A percentile compares a stretch with the other conserved stretches of the same genome.
Evolutionary conservation across 2,113 vertebrate species (phyloP).

Genomic region (Azemiops feae): DNA sequence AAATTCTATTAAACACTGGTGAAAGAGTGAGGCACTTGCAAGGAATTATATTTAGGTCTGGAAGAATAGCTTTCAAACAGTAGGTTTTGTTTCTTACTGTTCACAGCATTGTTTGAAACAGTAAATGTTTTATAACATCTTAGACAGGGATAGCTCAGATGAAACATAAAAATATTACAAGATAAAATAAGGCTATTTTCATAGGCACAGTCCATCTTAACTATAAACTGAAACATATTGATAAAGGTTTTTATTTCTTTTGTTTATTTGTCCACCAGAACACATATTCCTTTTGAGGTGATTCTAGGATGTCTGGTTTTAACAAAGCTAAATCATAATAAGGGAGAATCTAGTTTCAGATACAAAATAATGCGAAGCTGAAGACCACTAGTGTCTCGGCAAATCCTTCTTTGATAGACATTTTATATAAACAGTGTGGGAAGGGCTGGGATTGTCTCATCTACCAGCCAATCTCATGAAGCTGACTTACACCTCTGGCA

Average conservation of each 20-base stretch:
- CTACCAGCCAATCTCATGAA: not conserved
- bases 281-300: not conserved
- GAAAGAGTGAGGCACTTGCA: not conserved
- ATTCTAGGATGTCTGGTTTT: not conserved
- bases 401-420: not conserved
- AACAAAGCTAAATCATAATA: not conserved
- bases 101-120: not conserved
- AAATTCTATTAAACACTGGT: not conserved
- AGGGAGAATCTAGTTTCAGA: not conserved
- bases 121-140: not conserved
- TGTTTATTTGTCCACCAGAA: not conserved
- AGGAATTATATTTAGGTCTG: not conserved
- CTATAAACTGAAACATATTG: not conserved
- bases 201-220: too few species aligned
- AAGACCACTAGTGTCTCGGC: not conserved
- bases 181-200: not conserved
- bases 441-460: not conserved
- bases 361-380: not conserved
- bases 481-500: not conserved
- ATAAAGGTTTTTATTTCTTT: not conserved
- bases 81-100: not conserved
- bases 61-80: not conserved
- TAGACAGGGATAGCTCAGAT: not conserved
- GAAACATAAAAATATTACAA: not conserved
- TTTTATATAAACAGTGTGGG: not conserved